Base-by-base conservation (phyloP, 2,888 invertebrate species). In the Thera obeliscata region DNA sequence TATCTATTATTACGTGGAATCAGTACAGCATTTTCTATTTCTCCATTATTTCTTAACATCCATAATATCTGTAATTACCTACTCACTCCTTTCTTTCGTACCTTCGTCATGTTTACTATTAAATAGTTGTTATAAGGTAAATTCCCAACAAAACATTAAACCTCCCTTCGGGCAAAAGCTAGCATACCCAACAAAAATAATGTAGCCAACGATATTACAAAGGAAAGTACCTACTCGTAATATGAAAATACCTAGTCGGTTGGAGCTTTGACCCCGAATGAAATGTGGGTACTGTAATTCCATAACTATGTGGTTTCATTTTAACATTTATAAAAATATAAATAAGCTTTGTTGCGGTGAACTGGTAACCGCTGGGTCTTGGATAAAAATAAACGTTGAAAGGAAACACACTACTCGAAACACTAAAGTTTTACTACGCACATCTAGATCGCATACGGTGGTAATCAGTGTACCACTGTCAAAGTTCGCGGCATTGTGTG, bases 211-310 rank as follows among this genome's bases (percentile, higher is more conserved):
- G 70, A 62, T 67, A 56, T 56, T 59, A 58, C 49, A 61, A 48
- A 55, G 54, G 54, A 52, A 54, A 55, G 35, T 61, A 60, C 52
- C 41, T 61, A n/a, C 61, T 55, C 48, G 64, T 62, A 59, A 65
- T 65, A 65, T 62, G 66, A 67, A 68, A 61, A 71, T 67, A 49
- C 67, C 60, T 56, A 61, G 61, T 61, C 54, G 52, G 12, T 38
- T n/a, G n/a, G 54, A 46, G 54, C 61, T 61, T 61, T 55, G 61
- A 55, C 48, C 62, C 22, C 49, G 36, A 48, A 49, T 49, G 22
- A 56, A 49, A 56, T 46, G 56, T 43, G 22, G 43, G 38, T 66
- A 64, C 65, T 67, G 67, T 65, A 65, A 65, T 70, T 65, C 56
- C 60, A 65, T 70, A 62, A 56, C 22, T 62, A 49, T 48, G 38